Conservation (phyloP, 2,888 invertebrate genomes). For the Cantharis flavilabris region DNA sequence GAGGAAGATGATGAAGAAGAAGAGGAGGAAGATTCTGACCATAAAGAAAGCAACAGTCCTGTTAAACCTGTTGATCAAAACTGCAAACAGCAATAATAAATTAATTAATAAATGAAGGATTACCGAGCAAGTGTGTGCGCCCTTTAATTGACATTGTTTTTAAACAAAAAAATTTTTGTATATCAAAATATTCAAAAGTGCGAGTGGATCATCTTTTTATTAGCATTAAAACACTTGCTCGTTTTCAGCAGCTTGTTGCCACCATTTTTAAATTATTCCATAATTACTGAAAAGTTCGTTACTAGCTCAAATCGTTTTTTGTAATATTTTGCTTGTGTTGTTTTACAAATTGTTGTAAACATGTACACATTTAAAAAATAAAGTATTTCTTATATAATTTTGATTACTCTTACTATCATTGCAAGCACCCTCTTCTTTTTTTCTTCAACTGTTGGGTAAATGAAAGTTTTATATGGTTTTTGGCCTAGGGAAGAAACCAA, state of each 20-base stretch:
- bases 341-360: conserved; percentile 15
- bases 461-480: too few species aligned
- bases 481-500: too few species aligned
- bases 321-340: conserved; percentile 17
- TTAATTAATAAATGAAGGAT: neutral
- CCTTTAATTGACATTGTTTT: neutral
- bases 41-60: conserved; percentile 38
- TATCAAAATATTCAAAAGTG: neutral
- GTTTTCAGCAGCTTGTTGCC: conserved; percentile 2
- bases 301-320: conserved; percentile 11
- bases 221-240: neutral
- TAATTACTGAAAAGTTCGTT: conserved; percentile 8
- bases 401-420: too few species aligned
- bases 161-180: neutral
- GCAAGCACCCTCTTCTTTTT: too few species aligned
- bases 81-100: conserved; percentile 51
- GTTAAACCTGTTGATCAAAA: conserved; percentile 41
- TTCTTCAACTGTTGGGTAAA: too few species aligned
- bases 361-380: conserved; percentile 15
- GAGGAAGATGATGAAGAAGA: conserved; percentile 65
- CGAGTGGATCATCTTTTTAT: neutral
- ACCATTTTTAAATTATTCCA: neutral
- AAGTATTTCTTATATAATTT: conserved; percentile 10
- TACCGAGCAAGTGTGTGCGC: neutral
- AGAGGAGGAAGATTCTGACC: conserved; percentile 62